Base-by-base conservation (phyloP, 2,888 invertebrate species). In the Callyntrura sp. region DNA sequence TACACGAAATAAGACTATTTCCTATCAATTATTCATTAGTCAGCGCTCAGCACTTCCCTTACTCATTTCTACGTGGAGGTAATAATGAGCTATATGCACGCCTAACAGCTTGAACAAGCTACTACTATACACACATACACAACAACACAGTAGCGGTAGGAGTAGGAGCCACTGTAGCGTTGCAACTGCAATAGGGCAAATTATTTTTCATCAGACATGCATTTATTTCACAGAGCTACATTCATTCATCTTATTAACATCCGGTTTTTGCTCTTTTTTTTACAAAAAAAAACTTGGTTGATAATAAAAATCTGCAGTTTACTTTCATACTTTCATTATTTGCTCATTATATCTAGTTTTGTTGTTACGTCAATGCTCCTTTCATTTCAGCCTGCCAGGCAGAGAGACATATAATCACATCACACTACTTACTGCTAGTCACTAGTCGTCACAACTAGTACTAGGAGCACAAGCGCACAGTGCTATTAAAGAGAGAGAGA, bases 231-330 rank as follows among this genome's bases (percentile, higher is more conserved):
- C 35, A 35, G 6, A 35, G 35, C 9, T 51, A 8, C n/a, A 17
- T 60, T n/a, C 60, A 60, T 60, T 60, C 11, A 60, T 60, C 17
- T 8, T 17, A 60, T 60, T 17, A 60, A 17, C 60, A 60, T 60
- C 60, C 60, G 60, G 60, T 60, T 60, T 60, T 17, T 17, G 0
- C 8, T 60, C 6, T 17, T 17, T 60, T n/a, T 17, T 14, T 51
- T 2, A 3, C 3, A 51, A 51, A 51, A 51, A 12, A 51, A 14
- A 51, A 14, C 51, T 14, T 51, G 35, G 35, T 35, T 35, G 35
- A 35, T 35, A 35, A 35, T 35, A 35, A 35, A 35, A 35, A 35
- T 35, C 35, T 35, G 35, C 35, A 35, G 3, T 35, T 35, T 35
- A 35, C 35, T 35, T 35, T 51, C 35, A 35, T 35, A 35, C 35